Evolutionary conservation across 1,140 invertebrate genomes (phyloP), one percentile per base, ranked within the genome.

Genomic region (Zaprionus camerounensis): DNA sequence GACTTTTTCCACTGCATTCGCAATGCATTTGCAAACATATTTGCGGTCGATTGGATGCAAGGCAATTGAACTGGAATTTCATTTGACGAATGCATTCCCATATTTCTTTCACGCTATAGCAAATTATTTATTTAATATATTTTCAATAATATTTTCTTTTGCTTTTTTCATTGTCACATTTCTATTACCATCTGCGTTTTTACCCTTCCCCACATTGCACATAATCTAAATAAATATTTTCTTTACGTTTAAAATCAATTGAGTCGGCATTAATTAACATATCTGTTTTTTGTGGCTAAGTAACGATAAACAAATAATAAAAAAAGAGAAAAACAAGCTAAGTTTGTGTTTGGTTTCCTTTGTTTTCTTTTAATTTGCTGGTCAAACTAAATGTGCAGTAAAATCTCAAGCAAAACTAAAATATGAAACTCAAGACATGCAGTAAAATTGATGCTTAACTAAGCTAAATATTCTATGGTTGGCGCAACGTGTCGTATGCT

Each of bases 391-490:
- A 34, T 68, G 71, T 79, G 76, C 80, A 78, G 41, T 80, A 62
- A 80, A 49, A 38, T 70, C 28, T 75, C 71, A 82, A 76, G 80
- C 80, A 78, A 62, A 82, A 74, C 51, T 71, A 41, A 22, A n/a
- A 38, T 66, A 65, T 53, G 49, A 65, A 76, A 82, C 76, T 76
- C 71, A 81, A 31, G 20, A 68, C 81, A 85, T 84, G 88, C 77
- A 82, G 77, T 80, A 91, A 72, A 78, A 69, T 46, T 6, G 6
- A 46, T 46, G 41, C 41, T 17, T 46, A 46, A 55, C 58, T 62
- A 68, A 80, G 28, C 44, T 62, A 71, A 80, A 49, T 63, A 20
- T 44, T 63, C 20, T 5, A 36, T 68, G 28, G n/a, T 41, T 44
- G 73, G 46, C 51, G 28, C 38, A 73, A 72, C 51, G 49, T 76